Percentiles rank a stretch among this genome's conserved stretches.
These are phyloP conservation scores for Ornithorhynchus anatinus DNA, from an alignment of 2,113 vertebrate species.

Conservation along the genomic window DNA sequence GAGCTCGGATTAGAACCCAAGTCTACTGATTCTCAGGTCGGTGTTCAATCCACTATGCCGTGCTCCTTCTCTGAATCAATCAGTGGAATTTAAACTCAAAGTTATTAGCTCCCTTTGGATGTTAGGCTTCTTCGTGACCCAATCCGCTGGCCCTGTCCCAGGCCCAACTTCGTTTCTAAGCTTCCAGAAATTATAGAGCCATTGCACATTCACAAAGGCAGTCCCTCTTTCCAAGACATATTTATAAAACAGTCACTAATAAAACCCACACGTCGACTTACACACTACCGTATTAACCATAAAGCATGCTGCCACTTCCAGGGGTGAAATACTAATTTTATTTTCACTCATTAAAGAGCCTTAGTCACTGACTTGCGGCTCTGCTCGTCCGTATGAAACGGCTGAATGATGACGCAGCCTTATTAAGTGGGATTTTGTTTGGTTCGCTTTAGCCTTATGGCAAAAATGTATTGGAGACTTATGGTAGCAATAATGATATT, in stretches of 20 bases:
- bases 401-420: not conserved
- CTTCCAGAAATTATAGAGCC: not conserved
- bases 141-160: not conserved
- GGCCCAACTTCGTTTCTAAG: constrained; percentile 4
- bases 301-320: not conserved
- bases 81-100: no score
- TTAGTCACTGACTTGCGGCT: not conserved
- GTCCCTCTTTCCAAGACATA: not conserved
- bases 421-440: not conserved
- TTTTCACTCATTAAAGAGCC: not conserved
- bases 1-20: no score
- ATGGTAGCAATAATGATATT: no score
- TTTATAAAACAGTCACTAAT: not conserved
- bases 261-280: not conserved
- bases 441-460: constrained; percentile 8
- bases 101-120: not conserved
- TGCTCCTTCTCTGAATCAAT: no score
- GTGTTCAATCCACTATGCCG: no score
- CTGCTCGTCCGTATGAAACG: not conserved
- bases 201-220: not conserved
- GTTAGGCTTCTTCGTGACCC: not conserved
- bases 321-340: not conserved
- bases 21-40: no score
- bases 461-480: constrained; percentile 2
- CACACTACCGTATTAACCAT: not conserved